Evolutionary conservation across 30 jellyfish, hydroid and myxozoan species (phyloP), one percentile per base, ranked within the genome.

Genomic region (Clytia hemisphaerica): DNA sequence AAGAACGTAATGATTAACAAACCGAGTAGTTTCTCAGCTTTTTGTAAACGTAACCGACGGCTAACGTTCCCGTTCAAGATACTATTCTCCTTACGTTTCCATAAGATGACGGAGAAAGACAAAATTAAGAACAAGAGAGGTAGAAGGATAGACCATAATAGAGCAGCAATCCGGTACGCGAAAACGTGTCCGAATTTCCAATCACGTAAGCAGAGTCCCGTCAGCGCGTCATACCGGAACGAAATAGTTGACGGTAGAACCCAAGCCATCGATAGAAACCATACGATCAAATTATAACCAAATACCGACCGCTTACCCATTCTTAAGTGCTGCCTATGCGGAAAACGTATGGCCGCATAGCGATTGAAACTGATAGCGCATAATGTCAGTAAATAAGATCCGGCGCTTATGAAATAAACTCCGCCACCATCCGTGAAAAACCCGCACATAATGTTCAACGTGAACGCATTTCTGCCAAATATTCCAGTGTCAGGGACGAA

Each of bases 1-100:
- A 86, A 29, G 61, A 76, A 75, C 10, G 81, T 78, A 15, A 77
- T 46, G 0, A 86, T 86, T 18, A 86, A 77, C 47, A 78, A 21
- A 9, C 96, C 93, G 12, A 86, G 82, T 70, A 74, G 73, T 32
- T 76, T 76, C 50, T 86, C 96, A 1, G 96, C 96, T 61, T 79
- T 86, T 19, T 82, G 82, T 29, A 86, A 44, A 18, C 85, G 83
- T 22, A 58, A 15, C 47, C 68, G 47, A 37, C 94, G 50, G 29
- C 22, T 53, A 70, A 82, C 38, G 55, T 49, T 38, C n/a, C 82
- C 64, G 19, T 26, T 42, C 22, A 49, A 50, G 27, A 32, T 32
- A 6, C 62, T 25, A 22, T 44, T 37, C 44, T 86, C 86, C 19
- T 79, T 63, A 18, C 85, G 78, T 42, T 86, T 72, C 54, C 53